Percentiles rank a stretch among this genome's conserved stretches.
Evolutionary conservation across 2,888 invertebrate species (phyloP).

Genomic region (Mayetiola destructor): DNA sequence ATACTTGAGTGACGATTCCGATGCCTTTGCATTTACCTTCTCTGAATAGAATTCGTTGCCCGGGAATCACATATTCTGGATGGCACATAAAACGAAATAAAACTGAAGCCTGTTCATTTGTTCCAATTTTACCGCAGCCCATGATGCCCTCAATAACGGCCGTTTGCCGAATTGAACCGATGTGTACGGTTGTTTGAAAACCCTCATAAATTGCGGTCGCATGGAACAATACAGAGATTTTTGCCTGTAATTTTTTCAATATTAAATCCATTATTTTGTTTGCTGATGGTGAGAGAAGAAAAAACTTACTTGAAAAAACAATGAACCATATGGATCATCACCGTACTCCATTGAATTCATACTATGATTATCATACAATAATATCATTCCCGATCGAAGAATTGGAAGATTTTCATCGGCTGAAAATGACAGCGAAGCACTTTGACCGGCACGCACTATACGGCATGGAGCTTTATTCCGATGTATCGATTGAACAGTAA

Average conservation of each 20-base stretch:
- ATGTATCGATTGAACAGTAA: conserved; percentile 71
- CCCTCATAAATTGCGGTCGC: conserved; percentile 68
- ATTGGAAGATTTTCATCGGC: conserved; percentile 37
- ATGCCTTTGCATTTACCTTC: conserved; percentile 77
- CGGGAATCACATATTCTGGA: conserved; percentile 70
- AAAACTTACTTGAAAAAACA: conserved; percentile 44
- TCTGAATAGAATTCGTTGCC: conserved; percentile 66
- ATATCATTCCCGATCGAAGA: conserved; percentile 71
- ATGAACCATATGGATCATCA: conserved; percentile 41
- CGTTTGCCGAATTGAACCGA: conserved; percentile 90
- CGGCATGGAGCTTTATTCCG: conserved; percentile 84
- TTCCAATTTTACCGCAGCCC: conserved; percentile 41
- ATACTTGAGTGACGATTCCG: conserved; percentile 66
- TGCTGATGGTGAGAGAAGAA: background rate
- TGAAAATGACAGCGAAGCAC: conserved; percentile 60
- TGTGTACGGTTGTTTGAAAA: conserved; percentile 86
- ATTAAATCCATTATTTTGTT: background rate
- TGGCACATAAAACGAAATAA: conserved; percentile 77
- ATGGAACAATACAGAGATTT: conserved; percentile 77
- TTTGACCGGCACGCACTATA: conserved; percentile 76
- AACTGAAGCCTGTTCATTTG: conserved; percentile 75
- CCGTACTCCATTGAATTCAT: background rate
- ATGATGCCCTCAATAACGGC: conserved; percentile 72
- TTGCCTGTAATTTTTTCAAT: conserved; percentile 49
- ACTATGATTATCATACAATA: conserved; percentile 41